Evolutionary conservation across 2,113 vertebrate genomes (phyloP).

Genomic region (Larimichthys polyactis): DNA sequence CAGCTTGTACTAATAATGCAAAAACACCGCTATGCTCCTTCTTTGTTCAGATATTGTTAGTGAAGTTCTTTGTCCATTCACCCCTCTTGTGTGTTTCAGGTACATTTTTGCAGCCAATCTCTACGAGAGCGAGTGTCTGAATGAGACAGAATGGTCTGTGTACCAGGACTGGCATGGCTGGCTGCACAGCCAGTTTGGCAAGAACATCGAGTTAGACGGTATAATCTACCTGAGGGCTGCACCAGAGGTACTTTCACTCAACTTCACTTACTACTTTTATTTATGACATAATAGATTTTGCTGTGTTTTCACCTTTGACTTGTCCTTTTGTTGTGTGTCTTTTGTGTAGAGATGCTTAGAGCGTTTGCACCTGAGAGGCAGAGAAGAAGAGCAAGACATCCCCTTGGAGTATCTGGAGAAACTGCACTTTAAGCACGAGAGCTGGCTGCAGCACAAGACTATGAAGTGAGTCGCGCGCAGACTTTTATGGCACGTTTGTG

Average conservation of each 20-base stretch:
- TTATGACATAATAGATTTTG: not conserved
- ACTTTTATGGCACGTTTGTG: not conserved
- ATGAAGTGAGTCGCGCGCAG: constrained; percentile 83
- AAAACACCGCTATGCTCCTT: not conserved
- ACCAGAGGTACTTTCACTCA: constrained; percentile 86
- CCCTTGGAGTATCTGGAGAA: constrained; percentile 95
- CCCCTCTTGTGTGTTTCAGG: constrained; percentile 72
- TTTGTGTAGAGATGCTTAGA: constrained; percentile 89
- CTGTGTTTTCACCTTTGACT: not conserved
- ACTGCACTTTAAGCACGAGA: constrained; percentile 95
- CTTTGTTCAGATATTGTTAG: no score
- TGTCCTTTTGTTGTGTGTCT: not conserved
- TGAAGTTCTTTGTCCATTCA: not conserved
- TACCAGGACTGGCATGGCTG: constrained; percentile 97
- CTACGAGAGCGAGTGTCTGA: constrained; percentile 93
- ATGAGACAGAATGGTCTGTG: constrained; percentile 93
- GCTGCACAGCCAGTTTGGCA: constrained; percentile 92
- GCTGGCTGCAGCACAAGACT: constrained; percentile 93
- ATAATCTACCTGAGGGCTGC: constrained; percentile 94
- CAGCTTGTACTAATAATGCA: not conserved
- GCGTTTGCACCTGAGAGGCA: constrained; percentile 89
- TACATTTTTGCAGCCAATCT: constrained; percentile 96
- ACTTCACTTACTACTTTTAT: not conserved
- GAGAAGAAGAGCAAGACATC: constrained; percentile 94
- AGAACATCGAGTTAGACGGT: constrained; percentile 89